Percentiles rank a stretch among this genome's conserved stretches.
Evolutionary conservation across 1,140 invertebrate genomes (phyloP).

Genomic region (Leptoteleia sp.): DNA sequence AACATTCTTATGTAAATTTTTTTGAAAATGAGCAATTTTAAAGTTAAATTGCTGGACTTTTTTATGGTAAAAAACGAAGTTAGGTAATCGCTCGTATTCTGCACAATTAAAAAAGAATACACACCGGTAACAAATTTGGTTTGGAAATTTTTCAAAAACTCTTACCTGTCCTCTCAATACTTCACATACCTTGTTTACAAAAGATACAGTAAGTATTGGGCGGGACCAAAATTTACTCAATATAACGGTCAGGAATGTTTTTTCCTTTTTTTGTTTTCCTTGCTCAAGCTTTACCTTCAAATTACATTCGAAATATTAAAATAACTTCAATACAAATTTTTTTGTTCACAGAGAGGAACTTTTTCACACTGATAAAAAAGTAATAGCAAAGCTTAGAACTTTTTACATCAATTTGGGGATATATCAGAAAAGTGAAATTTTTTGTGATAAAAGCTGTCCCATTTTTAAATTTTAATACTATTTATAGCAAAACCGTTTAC

Average conservation of each 20-base stretch:
- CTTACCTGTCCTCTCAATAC: not conserved
- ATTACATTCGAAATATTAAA: not conserved
- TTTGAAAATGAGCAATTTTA: conserved; percentile 5
- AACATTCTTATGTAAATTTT: conserved; percentile 1
- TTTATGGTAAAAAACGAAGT: conserved; percentile 3
- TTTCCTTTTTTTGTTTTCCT: not conserved
- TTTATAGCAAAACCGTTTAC: no score
- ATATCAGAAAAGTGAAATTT: no score
- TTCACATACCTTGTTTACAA: not conserved
- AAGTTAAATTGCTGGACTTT: conserved; percentile 6
- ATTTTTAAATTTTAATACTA: no score
- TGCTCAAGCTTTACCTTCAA: not conserved
- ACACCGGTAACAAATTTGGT: conserved; percentile 1
- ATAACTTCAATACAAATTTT: no score
- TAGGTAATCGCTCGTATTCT: conserved; percentile 19
- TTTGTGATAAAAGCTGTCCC: no score
- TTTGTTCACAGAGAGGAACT: no score
- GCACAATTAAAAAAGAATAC: not conserved
- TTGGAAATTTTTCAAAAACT: conserved; percentile 9
- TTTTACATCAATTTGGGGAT: no score
- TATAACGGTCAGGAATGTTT: not conserved
- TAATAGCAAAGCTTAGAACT: no score
- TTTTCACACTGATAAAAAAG: no score
- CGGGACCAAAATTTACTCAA: not conserved
- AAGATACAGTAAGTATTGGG: not conserved